Evolutionary conservation across 2,888 invertebrate genomes (phyloP).

Genomic region (Anaspis maculata): DNA sequence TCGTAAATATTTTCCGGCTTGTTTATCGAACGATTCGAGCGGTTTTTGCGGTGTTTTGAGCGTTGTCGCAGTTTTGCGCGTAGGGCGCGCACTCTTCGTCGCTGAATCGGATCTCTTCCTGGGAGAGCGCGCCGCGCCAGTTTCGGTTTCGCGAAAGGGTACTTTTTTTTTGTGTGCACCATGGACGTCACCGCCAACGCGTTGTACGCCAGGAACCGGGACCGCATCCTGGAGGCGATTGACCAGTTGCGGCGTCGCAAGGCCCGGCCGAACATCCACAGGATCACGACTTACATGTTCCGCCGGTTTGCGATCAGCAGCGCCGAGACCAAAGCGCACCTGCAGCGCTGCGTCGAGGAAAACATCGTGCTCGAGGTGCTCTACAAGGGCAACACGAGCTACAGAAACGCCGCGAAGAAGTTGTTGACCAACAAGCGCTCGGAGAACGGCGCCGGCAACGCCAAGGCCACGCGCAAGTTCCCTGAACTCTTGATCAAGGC

Average conservation of each 20-base stretch:
- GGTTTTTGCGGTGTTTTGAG: too few relatives aligned
- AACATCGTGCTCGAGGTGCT: conserved; percentile 74
- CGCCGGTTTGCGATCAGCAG: conserved; percentile 64
- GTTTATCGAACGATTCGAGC: too few relatives aligned
- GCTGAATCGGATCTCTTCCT: too few relatives aligned
- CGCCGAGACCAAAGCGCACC: conserved; percentile 60
- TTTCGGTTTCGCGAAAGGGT: too few relatives aligned
- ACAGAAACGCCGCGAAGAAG: conserved; percentile 69
- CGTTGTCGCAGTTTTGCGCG: too few relatives aligned
- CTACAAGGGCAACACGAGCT: conserved; percentile 80
- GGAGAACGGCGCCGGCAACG: conserved; percentile 36
- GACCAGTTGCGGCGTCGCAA: conserved; percentile 76
- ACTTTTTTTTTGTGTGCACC: too few relatives aligned
- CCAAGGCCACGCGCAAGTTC: conserved; percentile 39
- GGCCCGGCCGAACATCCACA: conserved; percentile 74
- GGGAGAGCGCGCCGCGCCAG: too few relatives aligned
- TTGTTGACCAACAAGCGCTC: too few relatives aligned
- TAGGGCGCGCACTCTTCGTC: too few relatives aligned
- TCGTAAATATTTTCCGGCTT: too few relatives aligned
- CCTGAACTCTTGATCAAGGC: conserved; percentile 55
- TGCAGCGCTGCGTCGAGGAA: conserved; percentile 66
- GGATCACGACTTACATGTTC: conserved; percentile 74
- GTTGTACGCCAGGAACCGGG: conserved; percentile 63
- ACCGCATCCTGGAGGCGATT: conserved; percentile 74
- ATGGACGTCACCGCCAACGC: too few relatives aligned